These are phyloP conservation scores for Metopolophium dirhodum DNA, from an alignment of 1,140 invertebrate species.

Conservation along the genomic window DNA sequence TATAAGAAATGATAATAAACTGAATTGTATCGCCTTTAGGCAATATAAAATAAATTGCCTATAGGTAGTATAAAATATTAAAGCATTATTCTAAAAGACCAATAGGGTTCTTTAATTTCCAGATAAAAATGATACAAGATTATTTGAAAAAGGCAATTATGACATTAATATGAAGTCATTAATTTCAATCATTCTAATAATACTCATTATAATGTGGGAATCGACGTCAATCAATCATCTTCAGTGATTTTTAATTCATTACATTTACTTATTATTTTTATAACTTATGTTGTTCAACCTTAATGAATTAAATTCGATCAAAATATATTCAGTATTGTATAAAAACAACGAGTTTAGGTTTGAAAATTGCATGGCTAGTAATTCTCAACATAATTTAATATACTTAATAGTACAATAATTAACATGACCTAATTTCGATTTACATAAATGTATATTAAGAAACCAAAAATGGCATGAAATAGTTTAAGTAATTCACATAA, in stretches of 20 bases:
- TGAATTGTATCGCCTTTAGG: neutral
- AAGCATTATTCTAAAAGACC: neutral
- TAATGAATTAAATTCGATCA: neutral
- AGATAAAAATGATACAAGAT: neutral
- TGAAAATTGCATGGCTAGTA: neutral
- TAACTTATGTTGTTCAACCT: neutral
- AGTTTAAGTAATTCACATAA: neutral
- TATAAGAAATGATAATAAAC: neutral
- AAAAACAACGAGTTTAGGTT: neutral
- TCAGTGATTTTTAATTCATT: neutral
- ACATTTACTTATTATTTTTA: neutral
- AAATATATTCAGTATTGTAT: neutral
- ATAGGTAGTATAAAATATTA: neutral
- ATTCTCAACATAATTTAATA: no score
- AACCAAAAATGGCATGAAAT: neutral
- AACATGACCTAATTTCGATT: neutral
- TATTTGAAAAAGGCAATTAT: neutral
- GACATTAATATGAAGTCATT: no score
- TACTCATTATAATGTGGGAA: no score
- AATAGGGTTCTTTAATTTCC: neutral
- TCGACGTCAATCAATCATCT: no score
- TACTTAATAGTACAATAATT: neutral
- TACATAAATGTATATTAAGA: neutral
- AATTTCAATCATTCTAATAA: neutral
- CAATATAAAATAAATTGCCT: neutral